Evolutionary conservation across 1,140 invertebrate genomes (phyloP).

Genomic region (Helicorthomorpha holstii): DNA sequence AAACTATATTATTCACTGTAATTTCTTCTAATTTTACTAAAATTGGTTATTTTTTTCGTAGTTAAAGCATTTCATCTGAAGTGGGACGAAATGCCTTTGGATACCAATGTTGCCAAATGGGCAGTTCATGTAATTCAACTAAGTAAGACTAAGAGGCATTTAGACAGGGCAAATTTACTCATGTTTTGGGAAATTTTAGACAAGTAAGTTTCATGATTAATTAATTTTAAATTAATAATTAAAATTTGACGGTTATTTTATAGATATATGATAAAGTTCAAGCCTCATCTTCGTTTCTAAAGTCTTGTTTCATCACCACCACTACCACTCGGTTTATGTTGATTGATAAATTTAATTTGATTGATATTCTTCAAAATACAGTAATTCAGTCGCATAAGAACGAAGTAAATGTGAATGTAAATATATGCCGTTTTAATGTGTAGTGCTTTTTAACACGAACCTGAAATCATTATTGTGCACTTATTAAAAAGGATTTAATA

Average conservation of each 20-base stretch:
- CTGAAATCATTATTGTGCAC: too few species aligned
- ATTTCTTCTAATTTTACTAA: conserved; percentile 2
- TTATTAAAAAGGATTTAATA: too few species aligned
- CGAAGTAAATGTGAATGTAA: too few species aligned
- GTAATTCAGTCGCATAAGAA: too few species aligned
- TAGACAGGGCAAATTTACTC: conserved; percentile 87
- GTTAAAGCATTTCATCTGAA: conserved; percentile 96
- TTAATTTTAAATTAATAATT: neutral
- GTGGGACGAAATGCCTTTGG: conserved; percentile 85
- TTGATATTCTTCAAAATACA: too few species aligned
- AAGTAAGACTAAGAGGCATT: conserved; percentile 81
- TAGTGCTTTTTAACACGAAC: too few species aligned
- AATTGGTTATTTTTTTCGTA: conserved; percentile 32
- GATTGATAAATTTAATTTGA: too few species aligned
- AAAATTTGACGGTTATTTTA: conserved; percentile 18
- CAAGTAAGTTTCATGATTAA: conserved; percentile 42
- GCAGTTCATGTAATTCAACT: conserved; percentile 83
- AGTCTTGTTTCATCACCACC: neutral
- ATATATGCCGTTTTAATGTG: too few species aligned
- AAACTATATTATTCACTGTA: neutral
- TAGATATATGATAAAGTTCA: conserved; percentile 80
- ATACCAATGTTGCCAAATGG: conserved; percentile 89
- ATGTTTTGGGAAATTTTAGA: conserved; percentile 94
- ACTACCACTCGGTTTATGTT: too few species aligned
- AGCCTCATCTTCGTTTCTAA: conserved; percentile 73